Evolutionary conservation across 2,797 vertebrate species (phyloP).

Genomic region (Gymnodraco acuticeps): DNA sequence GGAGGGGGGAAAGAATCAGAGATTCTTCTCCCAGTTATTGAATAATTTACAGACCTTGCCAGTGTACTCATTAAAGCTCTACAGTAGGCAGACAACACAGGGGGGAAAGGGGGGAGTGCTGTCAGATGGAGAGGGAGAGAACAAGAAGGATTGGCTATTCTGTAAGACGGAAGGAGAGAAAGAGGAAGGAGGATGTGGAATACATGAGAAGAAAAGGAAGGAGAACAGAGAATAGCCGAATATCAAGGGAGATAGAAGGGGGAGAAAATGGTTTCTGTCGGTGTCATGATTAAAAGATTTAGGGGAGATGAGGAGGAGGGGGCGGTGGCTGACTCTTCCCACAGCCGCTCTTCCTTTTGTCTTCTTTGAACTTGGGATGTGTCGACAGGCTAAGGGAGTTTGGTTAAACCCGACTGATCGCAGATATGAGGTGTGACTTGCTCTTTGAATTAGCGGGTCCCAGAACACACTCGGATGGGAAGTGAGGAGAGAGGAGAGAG

Average conservation of each 20-base stretch:
- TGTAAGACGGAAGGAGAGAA: slow-evolving; percentile 25
- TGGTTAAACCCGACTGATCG: slow-evolving; percentile 70
- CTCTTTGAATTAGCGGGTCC: slow-evolving; percentile 74
- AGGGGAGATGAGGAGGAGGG: slow-evolving; percentile 51
- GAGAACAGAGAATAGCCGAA: slow-evolving; percentile 52
- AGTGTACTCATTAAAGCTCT: slow-evolving; percentile 80
- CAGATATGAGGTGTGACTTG: slow-evolving; percentile 59
- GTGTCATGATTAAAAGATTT: slow-evolving; percentile 82
- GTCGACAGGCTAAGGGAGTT: slow-evolving; percentile 69
- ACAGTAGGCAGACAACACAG: slow-evolving; percentile 68
- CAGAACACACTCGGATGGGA: slow-evolving; percentile 26
- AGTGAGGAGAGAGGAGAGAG: slow-evolving; percentile 6
- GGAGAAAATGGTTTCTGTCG: slow-evolving; percentile 62
- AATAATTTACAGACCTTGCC: slow-evolving; percentile 84
- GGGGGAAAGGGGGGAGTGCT: slow-evolving; percentile 17
- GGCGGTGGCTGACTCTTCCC: slow-evolving; percentile 49
- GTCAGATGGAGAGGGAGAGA: slow-evolving; percentile 54
- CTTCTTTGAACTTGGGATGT: slow-evolving; percentile 77
- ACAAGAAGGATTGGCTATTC: slow-evolving; percentile 45
- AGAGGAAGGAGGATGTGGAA: slow-evolving; percentile 40
- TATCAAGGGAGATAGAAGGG: slow-evolving; percentile 58
- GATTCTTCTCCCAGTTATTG: slow-evolving; percentile 82
- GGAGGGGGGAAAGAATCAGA: slow-evolving; percentile 56
- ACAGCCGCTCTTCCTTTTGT: slow-evolving; percentile 70
- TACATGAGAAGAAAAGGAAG: slow-evolving; percentile 56